Percentiles rank a stretch among this genome's conserved stretches.
These are phyloP conservation scores for Phortica okadai DNA, from an alignment of 2,888 invertebrate species.

Conservation along the genomic window DNA sequence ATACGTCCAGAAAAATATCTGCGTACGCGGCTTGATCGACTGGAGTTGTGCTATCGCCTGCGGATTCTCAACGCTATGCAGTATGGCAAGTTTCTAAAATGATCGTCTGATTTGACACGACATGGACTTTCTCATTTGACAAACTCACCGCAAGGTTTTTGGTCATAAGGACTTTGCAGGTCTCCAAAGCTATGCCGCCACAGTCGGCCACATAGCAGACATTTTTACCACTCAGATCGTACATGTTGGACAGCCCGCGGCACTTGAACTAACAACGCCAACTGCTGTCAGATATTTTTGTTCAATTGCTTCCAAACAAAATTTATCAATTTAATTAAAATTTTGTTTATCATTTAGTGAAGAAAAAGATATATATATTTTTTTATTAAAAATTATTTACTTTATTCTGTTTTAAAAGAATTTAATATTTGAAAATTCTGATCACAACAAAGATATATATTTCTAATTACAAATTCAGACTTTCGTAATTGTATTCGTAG, in stretches of 20 bases:
- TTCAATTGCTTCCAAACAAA: background rate
- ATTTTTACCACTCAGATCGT: slow-evolving; percentile 62
- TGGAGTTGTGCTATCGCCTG: slow-evolving; percentile 59
- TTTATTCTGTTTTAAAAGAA: background rate
- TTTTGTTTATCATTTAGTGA: no score
- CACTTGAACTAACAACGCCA: background rate
- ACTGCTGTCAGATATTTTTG: background rate
- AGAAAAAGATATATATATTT: background rate
- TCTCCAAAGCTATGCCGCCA: slow-evolving; percentile 69
- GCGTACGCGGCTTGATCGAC: slow-evolving; percentile 54
- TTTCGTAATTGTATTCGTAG: background rate
- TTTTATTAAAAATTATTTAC: background rate
- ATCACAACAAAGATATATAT: background rate
- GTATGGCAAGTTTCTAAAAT: slow-evolving; percentile 66
- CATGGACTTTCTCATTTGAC: slow-evolving; percentile 36
- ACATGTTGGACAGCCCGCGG: slow-evolving; percentile 48
- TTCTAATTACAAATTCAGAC: background rate
- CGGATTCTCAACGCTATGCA: slow-evolving; percentile 59
- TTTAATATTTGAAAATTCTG: background rate
- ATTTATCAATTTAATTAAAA: no score
- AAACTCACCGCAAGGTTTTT: slow-evolving; percentile 65
- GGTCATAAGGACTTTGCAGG: slow-evolving; percentile 64
- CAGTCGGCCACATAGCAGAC: slow-evolving; percentile 70
- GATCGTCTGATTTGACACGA: slow-evolving; percentile 31
- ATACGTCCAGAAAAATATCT: slow-evolving; percentile 65